Evolutionary conservation across 2,113 vertebrate species (phyloP), one percentile per base, ranked within the genome.

Genomic region (Atlantisia rogersi): DNA sequence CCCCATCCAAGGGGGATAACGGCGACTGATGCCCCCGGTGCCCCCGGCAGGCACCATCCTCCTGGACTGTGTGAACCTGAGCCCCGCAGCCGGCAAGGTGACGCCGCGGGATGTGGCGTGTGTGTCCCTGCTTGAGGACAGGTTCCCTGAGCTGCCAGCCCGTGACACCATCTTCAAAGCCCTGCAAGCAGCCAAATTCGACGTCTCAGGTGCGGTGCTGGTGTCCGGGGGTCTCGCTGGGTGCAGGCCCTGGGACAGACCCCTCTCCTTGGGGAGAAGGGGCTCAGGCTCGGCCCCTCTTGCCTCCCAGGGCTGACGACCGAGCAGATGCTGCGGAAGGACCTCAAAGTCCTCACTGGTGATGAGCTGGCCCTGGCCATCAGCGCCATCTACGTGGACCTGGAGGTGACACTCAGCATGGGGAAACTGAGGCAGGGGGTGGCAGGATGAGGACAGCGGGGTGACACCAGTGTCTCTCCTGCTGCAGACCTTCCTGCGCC

Each of bases 61-160:
- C 62, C 56, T 99, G 86, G 99, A 99, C 96, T 99, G 99, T 32
- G 98, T 99, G 60, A 99, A 99, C 98, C 99, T 99, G 98, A 98
- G 98, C 15, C 98, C 98, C 0, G 98, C 98, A 0, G 98, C 99
- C 1, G 99, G 99, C 50, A 99, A 99, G 92, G 99, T 98, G 75
- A 99, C 99, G 0, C 98, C 97, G 6, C 98, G 99, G 96, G 99
- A 99, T 67, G 95, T 69, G 13, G 97, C 96, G 28, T 98, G 98
- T 0, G 97, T 98, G 6, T 84, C 96, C 7, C 93, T 96, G 62
- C 91, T 99, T 2, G 98, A 99, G 96, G 78, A 82, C 3, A 97
- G 96, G 28, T 99, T 99, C 90, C 98, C 98, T 0, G 82, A 98
- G 32, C 98, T 99, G 92, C 98, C 98, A 2, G 94, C 90, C 6